Base-by-base conservation (phyloP, 2,113 vertebrate genomes). In the Stercorarius parasiticus region DNA sequence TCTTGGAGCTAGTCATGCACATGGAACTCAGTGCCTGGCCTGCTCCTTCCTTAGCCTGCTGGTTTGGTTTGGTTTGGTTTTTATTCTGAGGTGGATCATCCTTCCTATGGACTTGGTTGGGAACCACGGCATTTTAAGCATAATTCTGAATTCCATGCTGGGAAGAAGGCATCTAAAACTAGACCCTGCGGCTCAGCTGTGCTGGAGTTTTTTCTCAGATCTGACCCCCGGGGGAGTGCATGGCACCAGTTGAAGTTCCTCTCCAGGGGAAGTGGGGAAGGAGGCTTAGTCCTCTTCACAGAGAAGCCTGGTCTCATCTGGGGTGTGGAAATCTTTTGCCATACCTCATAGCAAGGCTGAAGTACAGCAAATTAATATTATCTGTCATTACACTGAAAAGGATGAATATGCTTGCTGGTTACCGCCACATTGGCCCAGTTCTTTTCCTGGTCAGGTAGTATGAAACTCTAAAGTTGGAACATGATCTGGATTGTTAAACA, bases 141-240 rank as follows among this genome's bases (percentile, higher is more conserved):
- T 55, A 80, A 80, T 70, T 92, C 34, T 82, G 70, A 82, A 58
- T 58, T 80, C 34, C 3, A 12, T 3, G 0, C 26, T 26, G 36
- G 61, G 29, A 78, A 52, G 32, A 34, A 85, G n/a, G 18, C 36
- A 55, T 17, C 69, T 73, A 67, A 88, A 92, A 62, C 47, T 59
- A 69, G 47, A 53, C 12, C 5, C 42, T 56, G 38, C 0, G 7
- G 13, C 65, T 53, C 58, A 49, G 22, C 25, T 72, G 18, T 52
- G 56, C 34, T 6, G 1, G 19, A 40, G 16, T 38, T 49, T 93
- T 65, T 85, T 69, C 36, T 85, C 2, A 3, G 13, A 66, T 72
- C 26, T 58, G 36, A 61, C 7, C 6, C 11, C 13, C 2, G 1
- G 38, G 36, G 32, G 9, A 86, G 10, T 0, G 0, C 7, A n/a